A percentile compares a stretch with the other conserved stretches of the same genome.
phyloP scores from a whole-genome alignment of 2,888 invertebrate genomes.

The Megalurothrips usitatus region DNA sequence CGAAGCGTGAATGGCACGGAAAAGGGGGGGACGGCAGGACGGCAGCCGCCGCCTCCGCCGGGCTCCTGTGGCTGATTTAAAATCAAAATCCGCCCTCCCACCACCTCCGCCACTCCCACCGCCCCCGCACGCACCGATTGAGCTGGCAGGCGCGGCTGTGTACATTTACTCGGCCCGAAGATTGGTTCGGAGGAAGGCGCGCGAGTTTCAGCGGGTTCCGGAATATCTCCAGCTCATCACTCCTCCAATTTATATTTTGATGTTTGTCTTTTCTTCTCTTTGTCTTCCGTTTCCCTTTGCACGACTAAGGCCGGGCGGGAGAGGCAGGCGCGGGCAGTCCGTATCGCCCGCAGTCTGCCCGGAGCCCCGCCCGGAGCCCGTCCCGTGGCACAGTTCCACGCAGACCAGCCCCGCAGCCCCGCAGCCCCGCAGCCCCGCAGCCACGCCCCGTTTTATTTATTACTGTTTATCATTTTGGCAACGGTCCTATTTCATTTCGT shows the following conservation, averaged over 20 bases:
- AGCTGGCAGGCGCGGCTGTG: no score
- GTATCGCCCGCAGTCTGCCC: not conserved
- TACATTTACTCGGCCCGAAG: no score
- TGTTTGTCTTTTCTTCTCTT: conserved; percentile 25
- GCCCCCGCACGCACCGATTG: not conserved
- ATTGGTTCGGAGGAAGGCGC: no score
- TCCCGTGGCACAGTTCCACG: not conserved
- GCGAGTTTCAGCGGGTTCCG: not conserved
- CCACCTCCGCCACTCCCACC: not conserved
- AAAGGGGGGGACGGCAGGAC: no score
- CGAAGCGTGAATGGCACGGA: no score
- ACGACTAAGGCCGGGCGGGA: not conserved
- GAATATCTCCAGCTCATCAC: conserved; percentile 6
- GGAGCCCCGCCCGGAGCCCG: not conserved
- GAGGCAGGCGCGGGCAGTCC: no score
- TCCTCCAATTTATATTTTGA: not conserved
- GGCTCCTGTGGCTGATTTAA: no score
- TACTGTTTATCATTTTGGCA: conserved; percentile 25
- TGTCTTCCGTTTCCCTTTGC: conserved; percentile 11
- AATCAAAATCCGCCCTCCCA: no score
- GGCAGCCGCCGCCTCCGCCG: no score
- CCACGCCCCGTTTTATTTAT: not conserved
- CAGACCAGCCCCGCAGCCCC: not conserved
- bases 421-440: not conserved
- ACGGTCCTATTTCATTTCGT: conserved; percentile 20